Evolutionary conservation across 2,113 vertebrate genomes (phyloP).

Genomic region (Neogale vison): DNA sequence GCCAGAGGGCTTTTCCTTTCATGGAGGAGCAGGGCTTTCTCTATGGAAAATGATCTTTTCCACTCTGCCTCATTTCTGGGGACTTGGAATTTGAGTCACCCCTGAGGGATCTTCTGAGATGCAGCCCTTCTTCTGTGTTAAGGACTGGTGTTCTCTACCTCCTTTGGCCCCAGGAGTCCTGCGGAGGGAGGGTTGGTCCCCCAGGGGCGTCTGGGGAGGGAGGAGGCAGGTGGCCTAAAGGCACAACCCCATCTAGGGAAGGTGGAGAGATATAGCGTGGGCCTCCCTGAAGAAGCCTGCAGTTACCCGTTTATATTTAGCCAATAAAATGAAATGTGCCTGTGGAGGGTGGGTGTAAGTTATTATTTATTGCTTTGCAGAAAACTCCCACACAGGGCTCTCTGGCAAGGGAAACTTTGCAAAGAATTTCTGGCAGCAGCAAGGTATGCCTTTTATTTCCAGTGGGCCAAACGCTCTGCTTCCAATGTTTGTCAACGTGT

Average conservation of each 20-base stretch:
- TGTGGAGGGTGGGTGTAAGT: conserved; percentile 46
- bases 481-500: conserved; percentile 67
- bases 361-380: conserved; percentile 71
- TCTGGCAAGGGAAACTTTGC: conserved; percentile 49
- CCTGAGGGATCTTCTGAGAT: not conserved
- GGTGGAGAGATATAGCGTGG: not conserved
- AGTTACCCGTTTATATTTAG: conserved; percentile 63
- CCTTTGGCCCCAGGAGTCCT: not conserved
- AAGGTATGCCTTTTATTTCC: conserved; percentile 63
- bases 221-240: not conserved
- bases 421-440: conserved; percentile 62
- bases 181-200: not conserved
- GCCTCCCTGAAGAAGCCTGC: conserved; percentile 13
- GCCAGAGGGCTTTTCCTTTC: not conserved
- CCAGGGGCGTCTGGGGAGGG: not conserved
- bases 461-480: conserved; percentile 55
- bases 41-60: conserved; percentile 44
- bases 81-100: conserved; percentile 54
- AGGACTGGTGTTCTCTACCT: conserved; percentile 14
- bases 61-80: conserved; percentile 25
- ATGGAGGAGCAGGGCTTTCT: not conserved
- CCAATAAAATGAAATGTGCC: conserved; percentile 42
- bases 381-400: conserved; percentile 68
- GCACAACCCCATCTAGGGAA: not conserved
- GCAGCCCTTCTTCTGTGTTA: not conserved